These are phyloP conservation scores for Sinodicranocentrus sp. DNA, from an alignment of 2,888 invertebrate genomes.

Conservation along the genomic window DNA sequence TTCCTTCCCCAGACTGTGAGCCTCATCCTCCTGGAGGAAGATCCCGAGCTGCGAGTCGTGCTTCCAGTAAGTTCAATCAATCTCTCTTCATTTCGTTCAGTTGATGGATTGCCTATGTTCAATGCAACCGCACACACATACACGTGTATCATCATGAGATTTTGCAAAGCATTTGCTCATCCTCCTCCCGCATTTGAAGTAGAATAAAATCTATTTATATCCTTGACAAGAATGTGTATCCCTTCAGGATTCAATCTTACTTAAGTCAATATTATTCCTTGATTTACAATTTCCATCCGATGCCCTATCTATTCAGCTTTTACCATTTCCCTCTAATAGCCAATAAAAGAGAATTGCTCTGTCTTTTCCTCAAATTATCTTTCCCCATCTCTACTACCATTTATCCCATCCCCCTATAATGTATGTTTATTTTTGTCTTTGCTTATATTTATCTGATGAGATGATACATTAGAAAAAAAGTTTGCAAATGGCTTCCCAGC, in stretches of 20 bases:
- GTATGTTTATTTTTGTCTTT: no score
- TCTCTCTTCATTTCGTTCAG: conserved; percentile 19
- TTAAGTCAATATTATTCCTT: conserved; percentile 18
- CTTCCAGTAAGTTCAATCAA: conserved; percentile 66
- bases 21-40: conserved; percentile 70
- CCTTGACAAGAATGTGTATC: not conserved
- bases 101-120: conserved; percentile 18
- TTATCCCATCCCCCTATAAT: no score
- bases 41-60: conserved; percentile 67
- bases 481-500: no score
- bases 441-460: no score
- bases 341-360: not conserved
- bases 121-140: not conserved
- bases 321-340: not conserved
- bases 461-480: no score
- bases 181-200: no score
- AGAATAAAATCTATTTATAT: no score
- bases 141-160: not conserved
- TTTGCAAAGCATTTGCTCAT: no score
- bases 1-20: conserved; percentile 70
- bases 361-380: not conserved
- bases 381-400: not conserved
- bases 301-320: not conserved
- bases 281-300: conserved; percentile 3
- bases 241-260: not conserved